Evolutionary conservation across 2,113 vertebrate genomes (phyloP), one percentile per base, ranked within the genome.

Genomic region (Tringa solitaria): DNA sequence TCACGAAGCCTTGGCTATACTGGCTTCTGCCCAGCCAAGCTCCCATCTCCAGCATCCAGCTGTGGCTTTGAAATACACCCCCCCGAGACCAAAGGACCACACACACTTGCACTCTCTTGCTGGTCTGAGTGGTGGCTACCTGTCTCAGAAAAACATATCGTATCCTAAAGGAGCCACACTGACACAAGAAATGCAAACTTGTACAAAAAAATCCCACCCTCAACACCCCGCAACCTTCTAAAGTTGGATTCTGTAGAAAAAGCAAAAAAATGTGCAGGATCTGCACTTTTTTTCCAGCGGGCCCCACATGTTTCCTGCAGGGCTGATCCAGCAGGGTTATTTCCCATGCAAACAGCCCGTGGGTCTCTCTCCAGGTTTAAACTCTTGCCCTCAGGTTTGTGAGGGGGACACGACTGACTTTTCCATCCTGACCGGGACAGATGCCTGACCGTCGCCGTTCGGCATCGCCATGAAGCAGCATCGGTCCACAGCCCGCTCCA

Each of bases 281-380:
- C 95, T 27, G 93, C 96, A 97, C 33, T 94, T 97, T 97, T 91
- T 96, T 91, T 94, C 74, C 95, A 91, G 88, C 17, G 37, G 95
- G 93, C 92, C 89, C 83, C 86, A 74, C 77, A 80, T 41, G 76
- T 59, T 96, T 93, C 97, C 95, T 90, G 95, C 87, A 51, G 46
- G 0, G 24, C 83, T 87, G 84, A 89, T 50, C 54, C 1, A 3
- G 35, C 26, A 1, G 65, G 26, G 59, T 19, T 74, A 63, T 68
- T 95, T 95, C 80, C 91, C 43, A 1, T n/a, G n/a, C 3, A 0
- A 63, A 45, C 59, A 61, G 73, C 59, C 79, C 6, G 18, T 1
- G 59, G 61, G 51, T 63, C 56, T 60, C 56, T 60, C 64, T 87
- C 79, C 75, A 18, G 45, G 65, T 56, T 56, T 76, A 20, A 94